phyloP scores from a whole-genome alignment of 1,140 invertebrate species.

The Aphelinus certus region DNA sequence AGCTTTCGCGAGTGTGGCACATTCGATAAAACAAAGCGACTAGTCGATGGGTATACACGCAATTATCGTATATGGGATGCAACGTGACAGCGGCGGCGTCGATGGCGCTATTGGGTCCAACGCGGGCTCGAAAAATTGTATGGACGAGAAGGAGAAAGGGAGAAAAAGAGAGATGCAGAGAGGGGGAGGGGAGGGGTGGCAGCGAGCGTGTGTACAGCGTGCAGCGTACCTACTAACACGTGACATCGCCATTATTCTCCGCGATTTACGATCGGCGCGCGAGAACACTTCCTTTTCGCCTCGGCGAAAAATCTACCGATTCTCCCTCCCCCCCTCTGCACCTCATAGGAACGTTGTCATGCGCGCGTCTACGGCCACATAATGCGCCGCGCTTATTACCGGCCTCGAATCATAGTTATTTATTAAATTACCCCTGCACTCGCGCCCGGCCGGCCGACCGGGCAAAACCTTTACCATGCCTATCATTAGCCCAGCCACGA shows the following conservation, averaged over 20 bases:
- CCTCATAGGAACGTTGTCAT: conserved; percentile 1
- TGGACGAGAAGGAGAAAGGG: too few relatives aligned
- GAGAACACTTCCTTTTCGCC: conserved; percentile 17
- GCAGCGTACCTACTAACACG: background rate
- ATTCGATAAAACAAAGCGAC: conserved; percentile 5
- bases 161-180: too few relatives aligned
- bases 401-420: conserved; percentile 32
- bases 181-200: too few relatives aligned
- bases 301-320: conserved; percentile 14
- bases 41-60: background rate
- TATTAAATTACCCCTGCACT: conserved; percentile 30
- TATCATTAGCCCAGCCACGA: conserved; percentile 7
- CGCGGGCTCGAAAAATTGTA: too few relatives aligned
- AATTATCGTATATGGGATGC: conserved; percentile 11
- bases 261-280: conserved; percentile 22
- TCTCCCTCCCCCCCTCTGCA: background rate
- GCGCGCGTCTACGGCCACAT: background rate
- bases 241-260: conserved; percentile 24
- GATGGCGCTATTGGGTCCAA: background rate
- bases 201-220: background rate
- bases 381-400: conserved; percentile 30
- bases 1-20: background rate
- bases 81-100: background rate
- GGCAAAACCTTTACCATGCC: background rate
- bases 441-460: background rate